Evolutionary conservation across 1,140 invertebrate species (phyloP), one percentile per base, ranked within the genome.

Genomic region (Tribolium castaneum): DNA sequence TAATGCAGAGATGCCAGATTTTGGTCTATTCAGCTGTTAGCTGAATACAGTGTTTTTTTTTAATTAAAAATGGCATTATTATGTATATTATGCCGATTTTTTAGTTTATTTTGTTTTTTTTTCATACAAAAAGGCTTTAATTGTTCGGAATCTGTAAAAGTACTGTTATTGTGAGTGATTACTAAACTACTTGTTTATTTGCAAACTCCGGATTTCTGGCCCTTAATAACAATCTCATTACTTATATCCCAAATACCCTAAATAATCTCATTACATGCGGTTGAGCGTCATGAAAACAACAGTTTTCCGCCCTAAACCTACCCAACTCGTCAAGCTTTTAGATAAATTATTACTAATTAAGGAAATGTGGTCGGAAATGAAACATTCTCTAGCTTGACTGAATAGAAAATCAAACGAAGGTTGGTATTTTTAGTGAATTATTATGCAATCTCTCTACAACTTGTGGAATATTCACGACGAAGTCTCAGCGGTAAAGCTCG

Each of bases 181-280:
- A 7, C 9, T 39, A 39, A 39, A 39, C 6, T 19, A 19, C 16
- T 19, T 19, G 16, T 30, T 30, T 30, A 30, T 30, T 62, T 10
- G 22, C 56, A 62, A 25, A 62, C 25, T 62, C 56, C 22, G 19
- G 56, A 25, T 62, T 62, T 25, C 22, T 19, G 9, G 30, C 70
- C 19, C 30, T 71, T 51, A 71, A 71, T 71, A 71, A 71, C 70
- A 71, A 51, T 71, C 35, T 51, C 70, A 71, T 71, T 71, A 71
- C 70, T 71, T 49, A 71, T 71, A 71, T 71, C n/a, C n/a, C 39
- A 71, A 71, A 71, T 49, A 71, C 49, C 70, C 49, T n/a, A 71
- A 25, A 49, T 71, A 71, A 71, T 71, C 70, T 71, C 70, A 34
- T 51, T 51, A 25, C 30, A 30, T 62, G 30, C n/a, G 56, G 56